Percentiles rank a stretch among this genome's conserved stretches.
These are phyloP conservation scores for Yponomeuta plumbellus DNA, from an alignment of 2,888 invertebrate genomes.

Conservation along the genomic window DNA sequence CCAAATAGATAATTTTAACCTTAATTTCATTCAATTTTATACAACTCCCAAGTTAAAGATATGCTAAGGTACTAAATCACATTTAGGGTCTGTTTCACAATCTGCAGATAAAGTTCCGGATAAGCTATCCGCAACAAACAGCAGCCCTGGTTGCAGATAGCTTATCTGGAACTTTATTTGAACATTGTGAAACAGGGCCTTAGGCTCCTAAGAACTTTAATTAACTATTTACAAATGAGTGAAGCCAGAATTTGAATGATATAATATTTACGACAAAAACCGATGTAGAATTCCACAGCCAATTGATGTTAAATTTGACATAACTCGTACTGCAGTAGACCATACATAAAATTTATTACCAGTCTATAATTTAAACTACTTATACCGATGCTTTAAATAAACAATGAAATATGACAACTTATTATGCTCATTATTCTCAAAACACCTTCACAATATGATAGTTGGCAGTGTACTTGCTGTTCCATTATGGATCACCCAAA, in stretches of 20 bases:
- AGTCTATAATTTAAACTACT: constrained; percentile 4
- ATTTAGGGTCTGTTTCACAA: too few species aligned
- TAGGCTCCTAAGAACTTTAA: constrained; percentile 34
- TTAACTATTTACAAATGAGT: constrained; percentile 15
- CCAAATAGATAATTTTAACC: not conserved
- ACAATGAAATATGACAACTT: not conserved
- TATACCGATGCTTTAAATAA: not conserved
- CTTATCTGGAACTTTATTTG: too few species aligned
- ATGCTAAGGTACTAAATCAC: constrained; percentile 53
- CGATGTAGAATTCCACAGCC: constrained; percentile 16
- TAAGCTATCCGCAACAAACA: too few species aligned
- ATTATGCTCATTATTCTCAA: not conserved
- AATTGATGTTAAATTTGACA: constrained; percentile 12
- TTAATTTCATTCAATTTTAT: constrained; percentile 43
- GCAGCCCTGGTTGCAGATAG: too few species aligned
- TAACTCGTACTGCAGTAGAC: not conserved
- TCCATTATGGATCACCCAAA: not conserved
- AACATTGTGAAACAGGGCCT: too few species aligned
- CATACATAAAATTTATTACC: constrained; percentile 4
- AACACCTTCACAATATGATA: not conserved
- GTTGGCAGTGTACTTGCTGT: not conserved
- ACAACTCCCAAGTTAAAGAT: constrained; percentile 38
- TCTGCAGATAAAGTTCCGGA: too few species aligned
- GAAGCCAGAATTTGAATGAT: not conserved
- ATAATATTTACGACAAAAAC: constrained; percentile 1